Percentiles rank a stretch among this genome's conserved stretches.
Conservation (phyloP, 2,113 vertebrate genomes). For the Gadus macrocephalus region DNA sequence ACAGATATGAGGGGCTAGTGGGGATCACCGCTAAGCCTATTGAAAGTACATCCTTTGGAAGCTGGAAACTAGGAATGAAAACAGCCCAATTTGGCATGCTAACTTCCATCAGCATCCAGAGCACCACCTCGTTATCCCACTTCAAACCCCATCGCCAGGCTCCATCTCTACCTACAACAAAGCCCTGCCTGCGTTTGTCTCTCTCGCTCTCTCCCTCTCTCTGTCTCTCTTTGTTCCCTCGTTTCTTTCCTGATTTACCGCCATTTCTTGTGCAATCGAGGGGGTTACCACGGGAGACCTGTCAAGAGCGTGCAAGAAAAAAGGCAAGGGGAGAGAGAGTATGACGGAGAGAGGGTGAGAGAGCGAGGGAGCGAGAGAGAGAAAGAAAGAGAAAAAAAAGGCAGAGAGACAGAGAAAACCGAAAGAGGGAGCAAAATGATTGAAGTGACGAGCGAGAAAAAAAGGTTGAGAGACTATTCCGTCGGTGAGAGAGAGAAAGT, state of each 20-base stretch:
- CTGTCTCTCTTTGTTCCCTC: slow-evolving; percentile 18
- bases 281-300: slow-evolving; percentile 65
- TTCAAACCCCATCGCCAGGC: slow-evolving; percentile 29
- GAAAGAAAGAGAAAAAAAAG: background rate
- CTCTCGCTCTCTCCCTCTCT: slow-evolving; percentile 40
- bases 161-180: slow-evolving; percentile 44
- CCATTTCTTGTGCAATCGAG: slow-evolving; percentile 61
- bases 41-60: too few relatives aligned
- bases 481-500: slow-evolving; percentile 16
- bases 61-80: slow-evolving; percentile 12
- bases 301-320: slow-evolving; percentile 45
- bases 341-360: slow-evolving; percentile 3
- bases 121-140: slow-evolving; percentile 38
- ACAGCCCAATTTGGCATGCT: slow-evolving; percentile 14
- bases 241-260: slow-evolving; percentile 48
- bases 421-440: slow-evolving; percentile 33
- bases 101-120: slow-evolving; percentile 6
- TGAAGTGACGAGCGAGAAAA: slow-evolving; percentile 52
- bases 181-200: slow-evolving; percentile 42
- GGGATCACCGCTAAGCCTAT: too few relatives aligned
- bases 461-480: slow-evolving; percentile 54
- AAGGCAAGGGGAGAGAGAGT: slow-evolving; percentile 20
- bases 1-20: too few relatives aligned
- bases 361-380: slow-evolving; percentile 13
- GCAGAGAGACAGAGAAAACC: background rate